Conservation (phyloP, 2,113 vertebrate species). For the Nipponia nippon region DNA sequence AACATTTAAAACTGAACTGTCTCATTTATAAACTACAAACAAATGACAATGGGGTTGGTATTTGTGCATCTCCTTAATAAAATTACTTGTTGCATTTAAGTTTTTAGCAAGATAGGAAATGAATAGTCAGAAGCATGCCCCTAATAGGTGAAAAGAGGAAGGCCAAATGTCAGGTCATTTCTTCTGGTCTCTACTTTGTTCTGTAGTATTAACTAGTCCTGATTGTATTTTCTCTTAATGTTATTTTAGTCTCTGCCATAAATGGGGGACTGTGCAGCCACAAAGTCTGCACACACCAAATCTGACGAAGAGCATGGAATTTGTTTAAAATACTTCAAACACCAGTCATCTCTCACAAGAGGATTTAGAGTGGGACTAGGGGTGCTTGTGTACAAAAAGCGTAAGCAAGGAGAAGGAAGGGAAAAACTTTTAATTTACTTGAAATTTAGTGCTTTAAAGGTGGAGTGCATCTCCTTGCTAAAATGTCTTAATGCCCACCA, state of each 20-base stretch:
- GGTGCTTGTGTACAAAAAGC: background rate
- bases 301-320: slow-evolving; percentile 12
- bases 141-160: background rate
- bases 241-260: background rate
- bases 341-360: background rate
- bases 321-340: slow-evolving; percentile 31
- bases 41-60: background rate
- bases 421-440: background rate
- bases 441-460: background rate
- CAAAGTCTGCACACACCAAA: background rate
- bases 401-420: background rate
- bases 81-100: background rate
- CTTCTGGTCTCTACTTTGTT: background rate
- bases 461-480: background rate
- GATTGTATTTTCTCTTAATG: background rate
- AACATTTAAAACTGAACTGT: background rate
- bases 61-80: background rate
- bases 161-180: background rate
- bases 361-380: background rate
- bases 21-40: background rate
- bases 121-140: background rate
- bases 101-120: background rate
- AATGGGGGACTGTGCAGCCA: background rate
- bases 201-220: background rate
- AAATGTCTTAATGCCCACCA: background rate